These are phyloP conservation scores for Colinus virginianus DNA, from an alignment of 2,113 vertebrate genomes.

Conservation along the genomic window DNA sequence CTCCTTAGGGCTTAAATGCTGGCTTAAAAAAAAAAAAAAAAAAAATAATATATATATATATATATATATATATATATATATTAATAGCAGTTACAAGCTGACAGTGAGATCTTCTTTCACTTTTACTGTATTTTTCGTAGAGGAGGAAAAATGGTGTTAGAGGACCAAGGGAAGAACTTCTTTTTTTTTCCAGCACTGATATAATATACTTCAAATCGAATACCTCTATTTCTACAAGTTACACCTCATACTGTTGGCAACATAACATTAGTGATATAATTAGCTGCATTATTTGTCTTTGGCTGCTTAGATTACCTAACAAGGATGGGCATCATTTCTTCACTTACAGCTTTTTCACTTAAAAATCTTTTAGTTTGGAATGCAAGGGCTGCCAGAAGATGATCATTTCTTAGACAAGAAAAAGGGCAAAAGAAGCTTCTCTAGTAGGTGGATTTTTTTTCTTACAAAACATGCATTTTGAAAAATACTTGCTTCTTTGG, in stretches of 20 bases:
- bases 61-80: no score
- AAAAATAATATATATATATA: no score
- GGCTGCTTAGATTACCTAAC: background rate
- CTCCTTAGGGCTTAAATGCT: slow-evolving; percentile 33
- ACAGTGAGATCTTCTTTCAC: background rate
- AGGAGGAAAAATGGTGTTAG: background rate
- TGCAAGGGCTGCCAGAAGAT: background rate
- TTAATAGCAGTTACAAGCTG: background rate
- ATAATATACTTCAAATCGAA: background rate
- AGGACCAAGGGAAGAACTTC: background rate
- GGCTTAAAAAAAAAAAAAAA: background rate
- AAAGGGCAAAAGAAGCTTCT: background rate
- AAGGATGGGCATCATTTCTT: background rate
- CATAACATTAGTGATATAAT: background rate
- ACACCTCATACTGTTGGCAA: background rate
- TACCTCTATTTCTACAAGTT: background rate
- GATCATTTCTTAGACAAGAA: background rate
- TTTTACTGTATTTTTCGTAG: background rate
- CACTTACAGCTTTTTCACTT: background rate
- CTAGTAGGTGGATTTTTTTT: background rate
- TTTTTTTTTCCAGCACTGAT: background rate
- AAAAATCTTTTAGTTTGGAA: background rate
- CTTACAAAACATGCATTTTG: background rate
- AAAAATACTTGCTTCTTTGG: background rate
- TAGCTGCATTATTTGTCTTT: background rate